Evolutionary conservation across 2,797 vertebrate genomes (phyloP).

Genomic region (Alfaro cultratus): DNA sequence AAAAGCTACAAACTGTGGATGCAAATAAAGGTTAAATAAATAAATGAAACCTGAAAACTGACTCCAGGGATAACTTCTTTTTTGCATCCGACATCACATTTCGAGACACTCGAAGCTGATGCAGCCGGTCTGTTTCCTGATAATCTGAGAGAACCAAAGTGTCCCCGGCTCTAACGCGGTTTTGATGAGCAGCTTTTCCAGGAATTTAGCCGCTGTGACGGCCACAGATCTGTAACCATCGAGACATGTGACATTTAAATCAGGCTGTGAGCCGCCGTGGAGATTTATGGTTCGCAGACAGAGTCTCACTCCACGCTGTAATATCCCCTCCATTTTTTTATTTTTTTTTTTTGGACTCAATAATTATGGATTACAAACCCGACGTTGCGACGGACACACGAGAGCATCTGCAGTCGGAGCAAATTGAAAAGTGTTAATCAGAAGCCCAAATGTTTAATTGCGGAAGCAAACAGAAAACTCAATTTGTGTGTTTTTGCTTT

Average conservation of each 20-base stretch:
- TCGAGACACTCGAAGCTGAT: not conserved
- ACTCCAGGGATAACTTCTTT: not conserved
- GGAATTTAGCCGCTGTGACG: not conserved
- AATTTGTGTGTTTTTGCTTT: constrained; percentile 51
- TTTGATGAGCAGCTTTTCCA: not conserved
- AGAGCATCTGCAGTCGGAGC: constrained; percentile 40
- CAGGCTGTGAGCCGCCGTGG: not conserved
- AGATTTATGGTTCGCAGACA: not conserved
- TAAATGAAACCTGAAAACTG: no score
- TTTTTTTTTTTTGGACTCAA: not conserved
- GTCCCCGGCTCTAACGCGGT: not conserved
- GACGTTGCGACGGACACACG: not conserved
- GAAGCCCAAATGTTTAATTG: constrained; percentile 66
- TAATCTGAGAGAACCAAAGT: not conserved
- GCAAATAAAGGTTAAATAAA: not conserved
- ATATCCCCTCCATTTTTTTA: not conserved
- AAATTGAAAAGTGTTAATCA: constrained; percentile 64
- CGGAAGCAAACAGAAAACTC: constrained; percentile 56
- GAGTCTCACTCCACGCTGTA: not conserved
- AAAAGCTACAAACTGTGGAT: not conserved
- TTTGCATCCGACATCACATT: not conserved
- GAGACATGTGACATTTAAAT: not conserved
- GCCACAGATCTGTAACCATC: not conserved
- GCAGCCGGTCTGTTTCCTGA: not conserved
- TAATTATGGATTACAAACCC: not conserved